phyloP scores from a whole-genome alignment of 2,797 vertebrate genomes.

The Aeoliscus strigatus region DNA sequence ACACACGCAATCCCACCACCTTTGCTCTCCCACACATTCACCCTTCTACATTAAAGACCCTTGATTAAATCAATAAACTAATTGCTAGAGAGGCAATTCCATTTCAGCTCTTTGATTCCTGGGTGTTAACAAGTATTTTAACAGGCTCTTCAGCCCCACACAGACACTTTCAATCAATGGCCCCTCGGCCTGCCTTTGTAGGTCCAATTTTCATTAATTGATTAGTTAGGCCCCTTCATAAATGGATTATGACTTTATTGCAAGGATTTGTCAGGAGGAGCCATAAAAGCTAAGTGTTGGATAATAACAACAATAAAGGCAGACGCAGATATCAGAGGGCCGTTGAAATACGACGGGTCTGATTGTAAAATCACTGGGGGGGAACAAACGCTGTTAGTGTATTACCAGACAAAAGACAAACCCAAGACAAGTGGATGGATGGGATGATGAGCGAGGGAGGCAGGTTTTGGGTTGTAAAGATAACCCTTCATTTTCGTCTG shows the following conservation, averaged over 20 bases:
- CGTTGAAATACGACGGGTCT: constrained; percentile 71
- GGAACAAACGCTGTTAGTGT: constrained; percentile 74
- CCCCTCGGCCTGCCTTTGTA: constrained; percentile 81
- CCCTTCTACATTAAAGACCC: constrained; percentile 95
- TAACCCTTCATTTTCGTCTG: constrained; percentile 27
- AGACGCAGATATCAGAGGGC: constrained; percentile 71
- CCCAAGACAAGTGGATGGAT: constrained; percentile 40
- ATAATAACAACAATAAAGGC: constrained; percentile 82
- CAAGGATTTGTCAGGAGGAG: constrained; percentile 74
- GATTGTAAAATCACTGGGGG: constrained; percentile 78
- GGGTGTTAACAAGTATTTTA: constrained; percentile 82
- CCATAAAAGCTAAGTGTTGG: constrained; percentile 78
- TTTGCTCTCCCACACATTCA: constrained; percentile 74
- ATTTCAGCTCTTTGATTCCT: constrained; percentile 88
- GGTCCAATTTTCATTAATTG: constrained; percentile 95
- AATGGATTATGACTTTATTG: constrained; percentile 90
- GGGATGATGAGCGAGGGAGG: constrained; percentile 48
- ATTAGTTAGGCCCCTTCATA: constrained; percentile 89
- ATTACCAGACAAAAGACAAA: constrained; percentile 73
- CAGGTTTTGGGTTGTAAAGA: constrained; percentile 32
- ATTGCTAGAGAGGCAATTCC: constrained; percentile 94
- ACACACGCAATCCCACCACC: constrained; percentile 77
- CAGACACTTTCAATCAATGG: constrained; percentile 86
- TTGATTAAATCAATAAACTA: constrained; percentile 99
- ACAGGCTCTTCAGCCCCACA: constrained; percentile 80